Evolutionary conservation across 2,797 vertebrate genomes (phyloP), one percentile per base, ranked within the genome.

Genomic region (Sciurus vulgaris): DNA sequence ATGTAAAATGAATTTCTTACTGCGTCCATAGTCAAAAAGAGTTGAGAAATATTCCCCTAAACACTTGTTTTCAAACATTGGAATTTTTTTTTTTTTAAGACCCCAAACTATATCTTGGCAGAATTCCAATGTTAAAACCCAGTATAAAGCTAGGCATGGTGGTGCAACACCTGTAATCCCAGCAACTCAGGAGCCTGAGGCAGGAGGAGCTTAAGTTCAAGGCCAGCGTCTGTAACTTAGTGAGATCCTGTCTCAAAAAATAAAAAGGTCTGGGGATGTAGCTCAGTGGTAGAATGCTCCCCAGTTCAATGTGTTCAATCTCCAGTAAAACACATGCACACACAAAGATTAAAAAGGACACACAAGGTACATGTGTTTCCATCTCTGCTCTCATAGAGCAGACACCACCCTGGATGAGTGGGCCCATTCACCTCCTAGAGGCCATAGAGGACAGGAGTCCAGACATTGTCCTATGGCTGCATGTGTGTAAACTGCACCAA

Each of bases 401-500:
- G 14, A 30, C 5, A 10, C 41, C 7, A 24, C 13, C 3, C 38
- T 26, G 59, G 61, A 26, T 30, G 10, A 13, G 26, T 3, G 26
- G 33, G 2, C 44, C 30, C 12, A 2, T 18, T 12, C 10, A 14
- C 89, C 47, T 12, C 47, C 44, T 38, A 33, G n/a, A 49, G 30
- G 81, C 28, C 65, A 33, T 6, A 0, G 72, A 3, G 35, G 38
- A 38, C 38, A 38, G 38, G 35, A 1, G 3, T 28, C 41, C 41
- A 9, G 30, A 18, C 65, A 3, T 3, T 33, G n/a, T 49, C 44
- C 7, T 82, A 2, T 1, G 0, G 38, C 65, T 20, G 30, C 26
- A 10, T 0, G 0, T n/a, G 69, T 51, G 18, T 41, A 56, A 10
- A 54, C 17, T 12, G 7, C n/a, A 35, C 13, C 2, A 30, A 12